These are phyloP conservation scores for Mohoua ochrocephala DNA, from an alignment of 2,113 vertebrate species.

Conservation along the genomic window DNA sequence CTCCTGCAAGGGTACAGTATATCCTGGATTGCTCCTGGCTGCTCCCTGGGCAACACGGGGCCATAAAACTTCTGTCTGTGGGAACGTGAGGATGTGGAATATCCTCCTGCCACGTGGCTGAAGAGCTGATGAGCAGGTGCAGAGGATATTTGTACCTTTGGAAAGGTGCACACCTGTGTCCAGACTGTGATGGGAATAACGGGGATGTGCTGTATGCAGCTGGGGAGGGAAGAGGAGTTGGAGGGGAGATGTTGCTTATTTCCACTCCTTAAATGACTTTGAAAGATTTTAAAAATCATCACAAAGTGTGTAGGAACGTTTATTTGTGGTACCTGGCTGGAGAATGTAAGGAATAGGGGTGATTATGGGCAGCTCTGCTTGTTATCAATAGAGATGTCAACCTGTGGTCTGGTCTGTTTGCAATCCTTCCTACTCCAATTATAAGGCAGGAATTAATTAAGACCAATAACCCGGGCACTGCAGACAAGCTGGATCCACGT, in stretches of 20 bases:
- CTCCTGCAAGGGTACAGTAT: background rate
- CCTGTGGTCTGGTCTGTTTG: background rate
- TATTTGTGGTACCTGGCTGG: background rate
- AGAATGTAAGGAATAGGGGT: background rate
- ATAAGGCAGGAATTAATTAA: background rate
- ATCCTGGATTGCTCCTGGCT: background rate
- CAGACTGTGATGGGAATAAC: accelerated
- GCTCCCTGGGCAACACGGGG: background rate
- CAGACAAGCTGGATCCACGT: background rate
- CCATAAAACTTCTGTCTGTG: background rate
- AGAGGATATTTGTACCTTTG: background rate
- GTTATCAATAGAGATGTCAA: background rate
- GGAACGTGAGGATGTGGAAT: background rate
- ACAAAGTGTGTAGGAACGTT: accelerated
- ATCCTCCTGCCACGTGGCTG: background rate
- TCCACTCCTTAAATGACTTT: background rate
- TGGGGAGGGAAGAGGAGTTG: background rate
- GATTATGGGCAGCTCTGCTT: background rate
- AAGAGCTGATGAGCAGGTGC: background rate
- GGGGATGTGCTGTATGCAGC: accelerated
- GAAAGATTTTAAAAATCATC: background rate
- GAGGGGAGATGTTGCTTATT: background rate
- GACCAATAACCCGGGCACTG: background rate
- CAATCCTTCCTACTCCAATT: background rate
- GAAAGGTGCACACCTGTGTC: background rate